phyloP scores from a whole-genome alignment of 2,888 invertebrate species.

The Aphodius granarius region DNA sequence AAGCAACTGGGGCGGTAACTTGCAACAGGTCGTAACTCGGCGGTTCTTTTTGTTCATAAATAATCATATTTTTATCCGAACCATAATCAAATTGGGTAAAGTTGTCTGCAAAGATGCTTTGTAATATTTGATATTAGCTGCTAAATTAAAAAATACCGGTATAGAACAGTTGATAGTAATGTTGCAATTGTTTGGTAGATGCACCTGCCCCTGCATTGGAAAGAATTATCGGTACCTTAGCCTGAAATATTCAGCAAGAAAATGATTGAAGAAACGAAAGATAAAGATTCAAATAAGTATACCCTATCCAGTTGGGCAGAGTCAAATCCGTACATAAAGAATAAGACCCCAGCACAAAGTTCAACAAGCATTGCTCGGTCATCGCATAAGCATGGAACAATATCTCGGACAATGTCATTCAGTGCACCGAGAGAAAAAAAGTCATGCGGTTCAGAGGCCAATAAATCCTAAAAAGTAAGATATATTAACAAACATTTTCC shows the following conservation, averaged over 20 bases:
- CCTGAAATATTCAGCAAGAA: background rate
- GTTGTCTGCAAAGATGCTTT: background rate
- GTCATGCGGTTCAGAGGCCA: background rate
- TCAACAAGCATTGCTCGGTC: slow-evolving; percentile 3
- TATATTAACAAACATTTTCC: background rate
- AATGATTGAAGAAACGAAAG: background rate
- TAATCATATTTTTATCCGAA: slow-evolving; percentile 4
- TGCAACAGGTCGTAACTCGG: slow-evolving; percentile 53
- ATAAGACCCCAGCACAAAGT: background rate
- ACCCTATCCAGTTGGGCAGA: background rate
- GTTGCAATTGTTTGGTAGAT: background rate
- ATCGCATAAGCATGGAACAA: background rate
- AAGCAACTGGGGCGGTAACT: slow-evolving; percentile 55
- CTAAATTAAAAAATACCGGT: background rate
- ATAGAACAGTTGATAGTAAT: background rate
- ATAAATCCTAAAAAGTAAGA: background rate
- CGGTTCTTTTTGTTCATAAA: slow-evolving; percentile 33
- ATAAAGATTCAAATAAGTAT: background rate
- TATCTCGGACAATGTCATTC: background rate
- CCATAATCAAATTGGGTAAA: slow-evolving; percentile 27
- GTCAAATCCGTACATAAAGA: slow-evolving; percentile 2
- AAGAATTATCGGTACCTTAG: slow-evolving; percentile 2
- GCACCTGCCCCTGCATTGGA: slow-evolving; percentile 1
- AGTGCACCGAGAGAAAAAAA: background rate
- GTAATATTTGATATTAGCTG: background rate